Evolutionary conservation across 1,140 invertebrate genomes (phyloP).

Genomic region (Diachasma alloeum): DNA sequence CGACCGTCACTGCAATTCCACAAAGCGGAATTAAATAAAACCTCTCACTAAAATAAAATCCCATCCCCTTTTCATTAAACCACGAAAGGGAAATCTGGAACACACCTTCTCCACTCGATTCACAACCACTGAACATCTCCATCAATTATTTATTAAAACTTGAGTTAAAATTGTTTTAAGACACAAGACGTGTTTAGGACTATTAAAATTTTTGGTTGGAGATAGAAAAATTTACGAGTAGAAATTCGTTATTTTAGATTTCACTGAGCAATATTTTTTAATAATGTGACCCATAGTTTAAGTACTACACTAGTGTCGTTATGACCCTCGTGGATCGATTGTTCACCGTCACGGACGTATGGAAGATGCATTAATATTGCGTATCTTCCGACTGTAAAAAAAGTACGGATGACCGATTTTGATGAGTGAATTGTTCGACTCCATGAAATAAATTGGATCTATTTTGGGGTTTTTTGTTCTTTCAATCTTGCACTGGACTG

Average conservation of each 20-base stretch:
- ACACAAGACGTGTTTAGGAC: too few relatives aligned
- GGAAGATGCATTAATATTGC: background rate
- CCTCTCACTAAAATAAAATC: background rate
- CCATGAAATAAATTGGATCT: background rate
- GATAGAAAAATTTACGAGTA: background rate
- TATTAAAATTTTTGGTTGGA: too few relatives aligned
- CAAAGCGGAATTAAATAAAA: background rate
- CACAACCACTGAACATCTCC: background rate
- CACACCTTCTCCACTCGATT: background rate
- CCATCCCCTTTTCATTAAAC: background rate
- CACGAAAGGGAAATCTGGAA: background rate
- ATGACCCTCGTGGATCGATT: constrained; percentile 19
- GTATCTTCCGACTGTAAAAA: background rate
- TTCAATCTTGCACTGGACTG: background rate
- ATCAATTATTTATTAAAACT: background rate
- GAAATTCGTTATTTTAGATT: background rate
- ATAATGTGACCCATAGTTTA: constrained; percentile 1
- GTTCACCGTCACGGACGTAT: background rate
- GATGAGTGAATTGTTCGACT: background rate
- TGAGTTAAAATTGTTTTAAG: background rate
- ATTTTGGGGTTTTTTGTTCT: background rate
- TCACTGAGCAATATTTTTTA: background rate
- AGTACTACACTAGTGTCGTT: constrained; percentile 2
- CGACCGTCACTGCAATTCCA: constrained; percentile 75
- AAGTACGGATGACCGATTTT: background rate